These are phyloP conservation scores for Drosophila pachea DNA, from an alignment of 1,140 invertebrate genomes.

Conservation along the genomic window DNA sequence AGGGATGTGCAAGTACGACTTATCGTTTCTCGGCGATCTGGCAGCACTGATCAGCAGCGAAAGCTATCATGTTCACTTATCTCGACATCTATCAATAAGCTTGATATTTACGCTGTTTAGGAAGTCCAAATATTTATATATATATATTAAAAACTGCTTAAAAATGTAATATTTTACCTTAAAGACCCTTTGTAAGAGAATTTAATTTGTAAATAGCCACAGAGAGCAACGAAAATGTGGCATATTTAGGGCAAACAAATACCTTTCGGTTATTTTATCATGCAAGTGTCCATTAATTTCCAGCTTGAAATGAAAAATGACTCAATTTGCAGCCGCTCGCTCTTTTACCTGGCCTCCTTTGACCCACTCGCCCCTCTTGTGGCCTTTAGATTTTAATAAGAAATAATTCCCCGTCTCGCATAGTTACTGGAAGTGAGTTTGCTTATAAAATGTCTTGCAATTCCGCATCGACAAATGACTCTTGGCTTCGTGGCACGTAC, in stretches of 20 bases:
- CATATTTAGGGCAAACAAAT: constrained; percentile 54
- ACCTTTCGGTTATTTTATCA: constrained; percentile 17
- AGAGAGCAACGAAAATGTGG: constrained; percentile 46
- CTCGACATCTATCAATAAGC: no score
- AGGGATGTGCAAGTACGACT: not conserved
- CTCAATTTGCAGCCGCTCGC: constrained; percentile 60
- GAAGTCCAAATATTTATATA: no score
- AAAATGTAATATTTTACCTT: no score
- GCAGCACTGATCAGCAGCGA: not conserved
- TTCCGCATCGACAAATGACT: constrained; percentile 64
- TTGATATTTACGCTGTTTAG: no score
- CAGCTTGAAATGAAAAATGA: constrained; percentile 65
- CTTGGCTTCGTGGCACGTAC: constrained; percentile 50
- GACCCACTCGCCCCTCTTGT: no score
- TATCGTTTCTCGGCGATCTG: not conserved
- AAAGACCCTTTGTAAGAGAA: constrained; percentile 3
- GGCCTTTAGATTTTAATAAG: constrained; percentile 53
- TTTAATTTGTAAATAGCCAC: constrained; percentile 25
- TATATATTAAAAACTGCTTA: no score
- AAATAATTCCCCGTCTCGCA: constrained; percentile 53
- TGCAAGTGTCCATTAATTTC: constrained; percentile 38
- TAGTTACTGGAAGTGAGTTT: constrained; percentile 58
- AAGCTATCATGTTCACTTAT: no score
- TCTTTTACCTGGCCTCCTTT: constrained; percentile 13
- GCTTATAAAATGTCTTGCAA: constrained; percentile 62